Evolutionary conservation across 2,113 vertebrate species (phyloP).

Genomic region (Pungitius pungitius): DNA sequence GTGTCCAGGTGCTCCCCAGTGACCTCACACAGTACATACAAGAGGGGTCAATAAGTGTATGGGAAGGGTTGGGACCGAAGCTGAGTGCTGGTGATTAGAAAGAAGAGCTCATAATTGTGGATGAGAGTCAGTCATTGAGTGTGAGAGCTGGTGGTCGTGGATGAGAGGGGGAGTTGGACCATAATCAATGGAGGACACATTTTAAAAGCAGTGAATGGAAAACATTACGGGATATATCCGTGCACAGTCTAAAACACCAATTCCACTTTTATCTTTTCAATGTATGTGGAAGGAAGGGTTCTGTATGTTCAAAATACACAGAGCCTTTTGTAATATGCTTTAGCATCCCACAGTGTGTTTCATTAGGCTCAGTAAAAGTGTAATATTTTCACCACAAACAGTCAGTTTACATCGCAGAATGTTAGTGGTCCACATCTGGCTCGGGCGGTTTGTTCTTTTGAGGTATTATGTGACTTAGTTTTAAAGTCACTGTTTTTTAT

Average conservation of each 20-base stretch:
- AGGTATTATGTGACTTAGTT: not conserved
- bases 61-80: constrained; percentile 54
- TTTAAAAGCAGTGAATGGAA: constrained; percentile 40
- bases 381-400: not conserved
- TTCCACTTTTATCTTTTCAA: constrained; percentile 22
- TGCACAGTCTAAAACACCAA: constrained; percentile 11
- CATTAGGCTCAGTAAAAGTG: not conserved
- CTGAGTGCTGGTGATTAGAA: constrained; percentile 66
- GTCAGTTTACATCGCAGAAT: not conserved
- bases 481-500: not conserved
- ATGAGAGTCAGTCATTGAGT: constrained; percentile 59
- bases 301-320: constrained; percentile 1
- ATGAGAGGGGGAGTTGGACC: constrained; percentile 54
- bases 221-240: constrained; percentile 35
- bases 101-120: constrained; percentile 67
- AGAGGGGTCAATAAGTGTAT: constrained; percentile 56
- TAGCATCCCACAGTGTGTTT: not conserved
- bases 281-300: constrained; percentile 16
- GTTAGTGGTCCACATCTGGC: not conserved
- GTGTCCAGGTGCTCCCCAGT: constrained; percentile 35
- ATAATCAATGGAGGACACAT: constrained; percentile 48
- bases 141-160: constrained; percentile 58
- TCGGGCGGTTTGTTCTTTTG: not conserved
- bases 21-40: constrained; percentile 20
- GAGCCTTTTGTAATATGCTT: not conserved